Conservation (phyloP, 2,888 invertebrate species). For the Clepsis dumicolana region DNA sequence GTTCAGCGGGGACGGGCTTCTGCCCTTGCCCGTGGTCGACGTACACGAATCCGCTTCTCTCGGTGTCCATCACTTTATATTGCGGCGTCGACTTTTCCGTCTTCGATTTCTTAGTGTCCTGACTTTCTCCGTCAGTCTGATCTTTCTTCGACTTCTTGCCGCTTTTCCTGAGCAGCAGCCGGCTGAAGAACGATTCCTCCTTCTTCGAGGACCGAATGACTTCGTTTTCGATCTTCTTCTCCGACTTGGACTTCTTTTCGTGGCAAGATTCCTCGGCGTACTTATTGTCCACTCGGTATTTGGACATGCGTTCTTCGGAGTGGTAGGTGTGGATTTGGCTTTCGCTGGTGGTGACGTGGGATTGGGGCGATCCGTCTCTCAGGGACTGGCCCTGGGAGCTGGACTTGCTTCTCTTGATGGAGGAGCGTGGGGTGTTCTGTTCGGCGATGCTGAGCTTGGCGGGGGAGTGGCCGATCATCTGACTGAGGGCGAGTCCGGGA, state of each 20-base stretch:
- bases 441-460: conserved; percentile 84
- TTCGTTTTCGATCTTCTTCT: conserved; percentile 81
- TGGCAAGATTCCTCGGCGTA: conserved; percentile 79
- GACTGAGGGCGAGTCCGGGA: conserved; percentile 85
- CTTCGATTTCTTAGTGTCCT: conserved; percentile 75
- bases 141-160: conserved; percentile 89
- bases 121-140: conserved; percentile 73
- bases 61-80: conserved; percentile 72
- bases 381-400: conserved; percentile 80
- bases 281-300: conserved; percentile 73
- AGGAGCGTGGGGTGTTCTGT: conserved; percentile 74
- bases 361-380: conserved; percentile 69
- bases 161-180: conserved; percentile 89
- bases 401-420: conserved; percentile 81
- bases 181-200: conserved; percentile 88
- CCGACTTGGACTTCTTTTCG: conserved; percentile 81
- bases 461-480: conserved; percentile 79
- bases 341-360: conserved; percentile 54
- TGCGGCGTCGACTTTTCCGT: conserved; percentile 69
- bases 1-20: conserved; percentile 76
- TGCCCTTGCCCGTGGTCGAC: conserved; percentile 64
- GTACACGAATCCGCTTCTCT: conserved; percentile 60
- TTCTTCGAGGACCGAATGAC: conserved; percentile 81
- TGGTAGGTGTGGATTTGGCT: conserved; percentile 59
- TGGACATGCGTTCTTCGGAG: conserved; percentile 71